Evolutionary conservation across 1,140 invertebrate genomes (phyloP).

Genomic region (Scaptomyza hsui): DNA sequence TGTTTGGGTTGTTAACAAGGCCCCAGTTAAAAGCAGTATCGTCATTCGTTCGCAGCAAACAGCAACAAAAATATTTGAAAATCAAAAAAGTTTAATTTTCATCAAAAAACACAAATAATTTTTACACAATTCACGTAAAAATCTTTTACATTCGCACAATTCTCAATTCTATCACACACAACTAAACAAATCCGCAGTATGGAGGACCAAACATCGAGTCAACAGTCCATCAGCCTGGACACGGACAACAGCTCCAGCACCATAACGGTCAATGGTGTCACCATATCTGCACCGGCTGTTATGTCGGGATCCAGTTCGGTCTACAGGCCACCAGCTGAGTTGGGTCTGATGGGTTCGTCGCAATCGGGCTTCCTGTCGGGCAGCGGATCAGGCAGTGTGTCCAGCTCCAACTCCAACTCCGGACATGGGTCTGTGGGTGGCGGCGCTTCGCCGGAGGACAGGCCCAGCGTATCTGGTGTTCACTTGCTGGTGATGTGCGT

Average conservation of each 20-base stretch:
- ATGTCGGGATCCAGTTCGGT: not conserved
- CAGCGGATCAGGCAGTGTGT: not conserved
- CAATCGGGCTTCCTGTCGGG: not conserved
- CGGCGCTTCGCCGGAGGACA: not conserved
- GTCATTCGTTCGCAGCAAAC: no score
- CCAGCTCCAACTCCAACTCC: not conserved
- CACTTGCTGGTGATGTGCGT: constrained; percentile 85
- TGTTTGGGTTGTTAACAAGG: no score
- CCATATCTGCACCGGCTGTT: no score
- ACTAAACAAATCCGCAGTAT: constrained; percentile 6
- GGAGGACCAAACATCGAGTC: constrained; percentile 19
- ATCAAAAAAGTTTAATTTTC: not conserved
- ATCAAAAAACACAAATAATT: no score
- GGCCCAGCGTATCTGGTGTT: constrained; percentile 21
- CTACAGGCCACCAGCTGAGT: not conserved
- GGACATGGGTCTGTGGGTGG: not conserved
- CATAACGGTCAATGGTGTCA: not conserved
- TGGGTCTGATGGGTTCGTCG: no score
- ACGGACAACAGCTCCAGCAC: not conserved
- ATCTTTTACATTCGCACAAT: not conserved
- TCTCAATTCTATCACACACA: not conserved
- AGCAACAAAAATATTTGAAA: no score
- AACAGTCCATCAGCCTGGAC: constrained; percentile 15
- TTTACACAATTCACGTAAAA: not conserved
- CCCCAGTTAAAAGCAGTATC: no score